phyloP scores from a whole-genome alignment of 2,888 invertebrate genomes.

The Tiphia femorata region DNA sequence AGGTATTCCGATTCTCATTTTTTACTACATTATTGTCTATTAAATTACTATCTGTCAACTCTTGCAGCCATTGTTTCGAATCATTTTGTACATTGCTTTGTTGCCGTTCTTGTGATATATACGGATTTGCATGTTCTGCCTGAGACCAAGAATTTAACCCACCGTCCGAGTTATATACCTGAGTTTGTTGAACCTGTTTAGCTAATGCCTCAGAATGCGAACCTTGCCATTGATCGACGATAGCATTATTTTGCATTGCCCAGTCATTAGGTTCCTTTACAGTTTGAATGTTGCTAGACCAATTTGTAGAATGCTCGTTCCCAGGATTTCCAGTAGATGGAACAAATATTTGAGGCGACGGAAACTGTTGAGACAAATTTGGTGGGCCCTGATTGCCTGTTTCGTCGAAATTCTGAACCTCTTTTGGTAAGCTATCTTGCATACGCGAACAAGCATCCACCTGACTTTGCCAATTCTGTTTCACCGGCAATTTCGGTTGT shows the following conservation, averaged over 20 bases:
- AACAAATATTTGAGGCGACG: slow-evolving; percentile 29
- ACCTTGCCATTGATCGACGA: slow-evolving; percentile 47
- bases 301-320: slow-evolving; percentile 42
- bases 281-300: slow-evolving; percentile 37
- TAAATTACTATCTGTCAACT: slow-evolving; percentile 25
- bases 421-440: slow-evolving; percentile 48
- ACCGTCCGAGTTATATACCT: slow-evolving; percentile 22
- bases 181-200: slow-evolving; percentile 34
- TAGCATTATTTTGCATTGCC: slow-evolving; percentile 18
- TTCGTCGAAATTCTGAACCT: slow-evolving; percentile 43
- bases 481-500: slow-evolving; percentile 36
- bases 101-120: slow-evolving; percentile 41
- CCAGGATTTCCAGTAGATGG: slow-evolving; percentile 27
- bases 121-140: slow-evolving; percentile 19
- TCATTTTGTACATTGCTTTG: slow-evolving; percentile 23
- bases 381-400: slow-evolving; percentile 41
- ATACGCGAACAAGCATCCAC: slow-evolving; percentile 47
- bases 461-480: slow-evolving; percentile 55
- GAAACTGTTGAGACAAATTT: slow-evolving; percentile 22
- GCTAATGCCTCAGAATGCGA: too few species aligned
- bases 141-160: slow-evolving; percentile 40
- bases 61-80: slow-evolving; percentile 38
- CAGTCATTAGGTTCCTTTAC: slow-evolving; percentile 29
- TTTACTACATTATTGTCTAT: slow-evolving; percentile 2
- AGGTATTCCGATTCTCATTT: too few species aligned